phyloP scores from a whole-genome alignment of 2,797 vertebrate genomes.

The Microtus californicus region DNA sequence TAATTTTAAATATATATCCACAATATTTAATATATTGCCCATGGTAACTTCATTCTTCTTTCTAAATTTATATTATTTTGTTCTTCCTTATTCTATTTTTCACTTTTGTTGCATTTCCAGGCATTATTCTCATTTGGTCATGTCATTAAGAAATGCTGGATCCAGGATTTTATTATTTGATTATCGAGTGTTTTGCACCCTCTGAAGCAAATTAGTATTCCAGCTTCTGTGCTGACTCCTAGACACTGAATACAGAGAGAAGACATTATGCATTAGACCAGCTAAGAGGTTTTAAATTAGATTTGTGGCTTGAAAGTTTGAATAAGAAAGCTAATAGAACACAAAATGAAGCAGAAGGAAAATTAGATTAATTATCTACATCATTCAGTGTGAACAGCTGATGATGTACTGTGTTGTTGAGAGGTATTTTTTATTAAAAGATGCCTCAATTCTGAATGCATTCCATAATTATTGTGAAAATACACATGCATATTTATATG shows the following conservation, averaged over 20 bases:
- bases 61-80: neutral
- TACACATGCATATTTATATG: slow-evolving; percentile 71
- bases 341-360: slow-evolving; percentile 87
- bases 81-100: slow-evolving; percentile 17
- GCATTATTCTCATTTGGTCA: slow-evolving; percentile 59
- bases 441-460: slow-evolving; percentile 67
- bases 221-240: slow-evolving; percentile 80
- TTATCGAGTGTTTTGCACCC: slow-evolving; percentile 80
- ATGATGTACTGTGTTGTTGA: slow-evolving; percentile 79
- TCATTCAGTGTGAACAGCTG: slow-evolving; percentile 83
- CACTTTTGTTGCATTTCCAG: slow-evolving; percentile 21
- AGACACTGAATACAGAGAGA: slow-evolving; percentile 84
- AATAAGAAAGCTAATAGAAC: slow-evolving; percentile 90
- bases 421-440: slow-evolving; percentile 79
- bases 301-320: slow-evolving; percentile 91
- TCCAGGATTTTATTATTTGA: slow-evolving; percentile 86
- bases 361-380: slow-evolving; percentile 89
- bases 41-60: neutral
- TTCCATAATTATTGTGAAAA: slow-evolving; percentile 73
- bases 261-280: slow-evolving; percentile 87
- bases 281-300: slow-evolving; percentile 90
- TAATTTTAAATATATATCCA: neutral
- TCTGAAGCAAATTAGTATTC: slow-evolving; percentile 87
- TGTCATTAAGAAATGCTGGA: slow-evolving; percentile 79
- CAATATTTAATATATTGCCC: neutral